A percentile compares a stretch with the other conserved stretches of the same genome.
Evolutionary conservation across 1,140 invertebrate genomes (phyloP).

Genomic region (Macrocentrus cingulum): DNA sequence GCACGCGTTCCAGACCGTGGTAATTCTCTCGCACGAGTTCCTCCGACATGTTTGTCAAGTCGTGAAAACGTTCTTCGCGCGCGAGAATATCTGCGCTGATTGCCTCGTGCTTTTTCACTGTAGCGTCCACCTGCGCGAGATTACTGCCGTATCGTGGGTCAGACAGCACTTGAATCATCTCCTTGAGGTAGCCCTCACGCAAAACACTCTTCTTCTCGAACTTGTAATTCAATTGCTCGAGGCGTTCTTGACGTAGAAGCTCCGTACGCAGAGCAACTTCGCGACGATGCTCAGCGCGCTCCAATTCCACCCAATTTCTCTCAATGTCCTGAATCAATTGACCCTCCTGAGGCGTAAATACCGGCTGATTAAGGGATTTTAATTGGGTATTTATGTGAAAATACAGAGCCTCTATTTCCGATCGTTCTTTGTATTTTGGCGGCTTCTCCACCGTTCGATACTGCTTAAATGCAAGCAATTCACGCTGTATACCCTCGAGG

Average conservation of each 20-base stretch:
- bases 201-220: conserved; percentile 94
- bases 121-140: conserved; percentile 92
- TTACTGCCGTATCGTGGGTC: conserved; percentile 91
- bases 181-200: conserved; percentile 91
- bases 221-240: conserved; percentile 94
- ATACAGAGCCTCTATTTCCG: conserved; percentile 94
- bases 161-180: conserved; percentile 95
- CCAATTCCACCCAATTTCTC: conserved; percentile 87
- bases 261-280: conserved; percentile 92
- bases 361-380: conserved; percentile 88
- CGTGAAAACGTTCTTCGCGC: conserved; percentile 90
- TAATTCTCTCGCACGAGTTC: conserved; percentile 91
- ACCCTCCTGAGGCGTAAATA: conserved; percentile 89
- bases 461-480: conserved; percentile 88
- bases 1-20: conserved; percentile 83
- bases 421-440: conserved; percentile 96
- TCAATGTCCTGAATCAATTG: conserved; percentile 91
- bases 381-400: conserved; percentile 96
- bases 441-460: conserved; percentile 97
- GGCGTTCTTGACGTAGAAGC: conserved; percentile 85
- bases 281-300: conserved; percentile 91
- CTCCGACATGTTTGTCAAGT: conserved; percentile 87
- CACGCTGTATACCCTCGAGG: conserved; percentile 90
- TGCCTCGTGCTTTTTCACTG: conserved; percentile 97
- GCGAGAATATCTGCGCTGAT: conserved; percentile 96